phyloP scores from a whole-genome alignment of 2,797 vertebrate genomes.

The Lerista edwardsae region DNA sequence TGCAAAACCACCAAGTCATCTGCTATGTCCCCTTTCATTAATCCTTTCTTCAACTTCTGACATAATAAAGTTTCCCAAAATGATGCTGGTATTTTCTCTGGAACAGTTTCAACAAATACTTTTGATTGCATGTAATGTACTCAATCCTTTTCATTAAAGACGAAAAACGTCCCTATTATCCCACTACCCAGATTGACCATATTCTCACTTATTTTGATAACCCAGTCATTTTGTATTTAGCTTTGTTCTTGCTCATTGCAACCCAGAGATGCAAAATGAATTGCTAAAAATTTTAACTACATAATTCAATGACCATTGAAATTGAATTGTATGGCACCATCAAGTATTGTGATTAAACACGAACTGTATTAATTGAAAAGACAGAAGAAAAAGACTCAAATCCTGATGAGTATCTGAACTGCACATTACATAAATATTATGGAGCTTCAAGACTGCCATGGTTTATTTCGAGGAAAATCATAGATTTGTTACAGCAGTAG shows the following conservation, averaged over 20 bases:
- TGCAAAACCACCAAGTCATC: slow-evolving; percentile 26
- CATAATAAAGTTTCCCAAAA: slow-evolving; percentile 68
- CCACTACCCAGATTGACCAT: slow-evolving; percentile 62
- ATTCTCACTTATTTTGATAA: slow-evolving; percentile 64
- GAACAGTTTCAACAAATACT: slow-evolving; percentile 72
- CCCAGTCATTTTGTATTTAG: slow-evolving; percentile 55
- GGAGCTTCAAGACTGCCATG: slow-evolving; percentile 3
- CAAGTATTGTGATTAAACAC: slow-evolving; percentile 70
- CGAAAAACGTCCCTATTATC: slow-evolving; percentile 59
- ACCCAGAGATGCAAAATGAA: slow-evolving; percentile 63
- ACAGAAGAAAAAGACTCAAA: slow-evolving; percentile 43
- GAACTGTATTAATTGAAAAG: slow-evolving; percentile 70
- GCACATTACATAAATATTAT: slow-evolving; percentile 42
- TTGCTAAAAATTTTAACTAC: slow-evolving; percentile 65
- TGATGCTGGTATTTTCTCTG: slow-evolving; percentile 68
- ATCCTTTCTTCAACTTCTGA: slow-evolving; percentile 62
- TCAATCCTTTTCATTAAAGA: slow-evolving; percentile 70
- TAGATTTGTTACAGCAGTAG: slow-evolving; percentile 39
- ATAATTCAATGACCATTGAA: slow-evolving; percentile 63
- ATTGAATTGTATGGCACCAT: slow-evolving; percentile 68
- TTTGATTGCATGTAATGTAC: slow-evolving; percentile 65
- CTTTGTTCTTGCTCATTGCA: slow-evolving; percentile 66
- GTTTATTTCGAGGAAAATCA: slow-evolving; percentile 44
- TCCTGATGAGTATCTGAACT: slow-evolving; percentile 39
- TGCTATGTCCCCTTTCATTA: slow-evolving; percentile 44